These are phyloP conservation scores for Callipepla squamata DNA, from an alignment of 2,113 vertebrate species.

Conservation along the genomic window DNA sequence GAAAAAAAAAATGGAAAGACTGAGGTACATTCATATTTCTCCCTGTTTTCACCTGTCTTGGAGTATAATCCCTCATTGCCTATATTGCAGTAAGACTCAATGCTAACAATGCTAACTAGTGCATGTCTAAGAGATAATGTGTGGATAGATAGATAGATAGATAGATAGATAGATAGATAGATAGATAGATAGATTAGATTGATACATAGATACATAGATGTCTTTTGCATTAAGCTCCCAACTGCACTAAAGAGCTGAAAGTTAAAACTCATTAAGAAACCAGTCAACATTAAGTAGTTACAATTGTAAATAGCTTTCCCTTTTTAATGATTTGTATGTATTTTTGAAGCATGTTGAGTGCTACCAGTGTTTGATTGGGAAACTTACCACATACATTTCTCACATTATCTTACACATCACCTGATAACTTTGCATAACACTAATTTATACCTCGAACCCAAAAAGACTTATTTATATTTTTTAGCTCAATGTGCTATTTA, in stretches of 20 bases:
- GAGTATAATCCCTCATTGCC: neutral
- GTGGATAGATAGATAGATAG: too few species aligned
- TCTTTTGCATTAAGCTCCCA: neutral
- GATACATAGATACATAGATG: neutral
- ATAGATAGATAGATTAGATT: neutral
- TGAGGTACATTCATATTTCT: neutral
- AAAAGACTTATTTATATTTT: neutral
- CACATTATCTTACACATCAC: neutral
- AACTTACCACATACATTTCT: neutral
- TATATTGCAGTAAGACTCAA: fast-evolving
- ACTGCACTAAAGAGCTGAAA: neutral
- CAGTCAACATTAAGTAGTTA: neutral
- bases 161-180: too few species aligned
- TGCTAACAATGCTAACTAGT: neutral
- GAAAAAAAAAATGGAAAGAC: neutral
- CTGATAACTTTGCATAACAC: neutral
- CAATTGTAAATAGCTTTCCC: neutral
- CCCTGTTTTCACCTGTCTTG: neutral
- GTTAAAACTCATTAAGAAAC: neutral
- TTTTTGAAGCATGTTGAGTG: neutral
- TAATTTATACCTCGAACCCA: neutral
- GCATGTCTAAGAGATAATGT: neutral
- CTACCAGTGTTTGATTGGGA: neutral
- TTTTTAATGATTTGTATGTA: neutral
- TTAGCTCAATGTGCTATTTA: neutral